These are phyloP conservation scores for Dendrolimus kikuchii DNA, from an alignment of 1,140 invertebrate species.

Conservation along the genomic window DNA sequence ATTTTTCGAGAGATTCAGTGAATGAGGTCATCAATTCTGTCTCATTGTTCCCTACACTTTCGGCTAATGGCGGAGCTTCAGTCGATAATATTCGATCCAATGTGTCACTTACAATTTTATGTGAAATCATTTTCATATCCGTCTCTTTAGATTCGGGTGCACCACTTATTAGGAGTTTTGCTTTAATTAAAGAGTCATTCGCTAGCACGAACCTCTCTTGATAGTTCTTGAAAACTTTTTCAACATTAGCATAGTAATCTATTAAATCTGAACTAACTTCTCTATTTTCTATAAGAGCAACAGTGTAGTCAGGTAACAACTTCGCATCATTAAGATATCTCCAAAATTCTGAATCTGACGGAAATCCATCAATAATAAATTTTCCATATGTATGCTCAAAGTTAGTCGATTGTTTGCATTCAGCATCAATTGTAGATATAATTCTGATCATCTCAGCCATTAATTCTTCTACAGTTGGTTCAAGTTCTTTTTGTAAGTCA, in stretches of 20 bases:
- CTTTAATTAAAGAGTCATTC: constrained; percentile 45
- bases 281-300: constrained; percentile 68
- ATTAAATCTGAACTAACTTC: constrained; percentile 53
- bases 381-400: constrained; percentile 50
- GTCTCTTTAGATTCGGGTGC: constrained; percentile 10
- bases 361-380: constrained; percentile 75
- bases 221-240: constrained; percentile 40
- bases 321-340: constrained; percentile 48
- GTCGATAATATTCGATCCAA: constrained; percentile 10
- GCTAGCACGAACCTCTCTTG: constrained; percentile 34
- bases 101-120: constrained; percentile 23
- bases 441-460: constrained; percentile 48
- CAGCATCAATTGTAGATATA: constrained; percentile 51
- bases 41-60: constrained; percentile 11
- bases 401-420: constrained; percentile 25
- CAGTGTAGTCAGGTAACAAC: constrained; percentile 69
- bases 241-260: constrained; percentile 35
- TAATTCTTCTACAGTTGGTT: constrained; percentile 43
- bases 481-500: constrained; percentile 51
- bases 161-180: constrained; percentile 25
- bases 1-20: constrained; percentile 46
- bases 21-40: constrained; percentile 19
- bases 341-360: constrained; percentile 63
- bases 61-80: background rate
- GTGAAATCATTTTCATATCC: constrained; percentile 29